Base-by-base conservation (phyloP, 2,113 vertebrate species). In the Puffinus mauretanicus region DNA sequence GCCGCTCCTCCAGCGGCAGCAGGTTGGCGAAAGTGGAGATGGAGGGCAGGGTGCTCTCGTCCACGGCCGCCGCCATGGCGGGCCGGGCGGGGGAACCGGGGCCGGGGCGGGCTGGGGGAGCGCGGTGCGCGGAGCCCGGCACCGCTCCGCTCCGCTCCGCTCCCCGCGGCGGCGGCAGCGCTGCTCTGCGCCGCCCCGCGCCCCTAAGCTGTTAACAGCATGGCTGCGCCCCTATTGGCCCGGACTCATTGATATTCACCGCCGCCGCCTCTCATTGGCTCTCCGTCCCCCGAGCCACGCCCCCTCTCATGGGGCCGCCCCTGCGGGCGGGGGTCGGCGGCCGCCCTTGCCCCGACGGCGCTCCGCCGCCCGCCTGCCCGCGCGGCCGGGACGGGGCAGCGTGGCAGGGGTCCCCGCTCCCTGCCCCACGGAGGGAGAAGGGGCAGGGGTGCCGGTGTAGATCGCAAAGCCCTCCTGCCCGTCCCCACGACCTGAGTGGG, bases 61-160 rank as follows among this genome's bases (percentile, higher is more conserved):
- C 96, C 97, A 96, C 95, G 73, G 96, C 96, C 72, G 87, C 94
- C 95, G 95, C 96, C 97, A 97, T 97, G 77, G 92, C 84, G 60
- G 38, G 57, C 38, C 60, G 75, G 64, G 77, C 22, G 21, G 60
- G 57, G 44, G 71, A n/a, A 22, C 26, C 65, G 54, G 44, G 21
- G 64, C 26, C 65, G 54, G 44, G 21, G 64, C 69, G n/a, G 62
- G 87, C 71, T 8, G 38, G 71, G 91, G 86, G 75, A n/a, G 86
- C 80, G 60, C 94, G 78, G 75, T 38, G 86, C 83, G 55, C 94
- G 78, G 44, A 86, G 62, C 87, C 66, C 94, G 18, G 90, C 90
- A 27, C 73, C 80, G 75, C 95, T 96, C 92, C 36, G 36, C 95
- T 96, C 92, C 36, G 36, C 36, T 38, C 36, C 92, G 82, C 95